Conservation (phyloP, 2,113 vertebrate species). For the Choloepus hoffmanni region DNA sequence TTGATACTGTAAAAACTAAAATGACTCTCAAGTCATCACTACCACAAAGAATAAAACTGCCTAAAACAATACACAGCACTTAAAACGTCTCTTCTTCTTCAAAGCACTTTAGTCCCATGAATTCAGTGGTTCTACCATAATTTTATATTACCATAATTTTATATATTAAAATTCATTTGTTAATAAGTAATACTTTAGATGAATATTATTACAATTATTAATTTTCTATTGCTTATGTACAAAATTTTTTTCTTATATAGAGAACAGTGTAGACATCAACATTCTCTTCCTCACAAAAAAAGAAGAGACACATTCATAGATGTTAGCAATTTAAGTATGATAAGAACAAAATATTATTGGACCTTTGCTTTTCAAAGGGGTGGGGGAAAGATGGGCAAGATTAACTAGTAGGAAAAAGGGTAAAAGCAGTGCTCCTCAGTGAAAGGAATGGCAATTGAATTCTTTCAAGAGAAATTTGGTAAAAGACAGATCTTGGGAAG, state of each 20-base stretch:
- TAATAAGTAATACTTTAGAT: constrained; percentile 20
- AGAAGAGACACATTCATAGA: constrained; percentile 18
- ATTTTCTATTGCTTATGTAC: not conserved
- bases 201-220: constrained; percentile 14
- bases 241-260: constrained; percentile 27
- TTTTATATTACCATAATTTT: not conserved
- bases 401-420: not conserved
- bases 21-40: not conserved
- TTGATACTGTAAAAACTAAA: not conserved
- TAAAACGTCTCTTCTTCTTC: constrained; percentile 34
- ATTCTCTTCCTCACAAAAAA: constrained; percentile 10
- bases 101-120: constrained; percentile 18
- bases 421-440: not conserved
- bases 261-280: constrained; percentile 15
- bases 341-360: constrained; percentile 51
- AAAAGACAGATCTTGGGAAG: not conserved
- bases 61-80: not conserved
- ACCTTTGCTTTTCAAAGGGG: not conserved
- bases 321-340: constrained; percentile 51
- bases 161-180: constrained; percentile 46
- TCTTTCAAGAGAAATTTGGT: not conserved
- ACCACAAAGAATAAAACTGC: constrained; percentile 10
- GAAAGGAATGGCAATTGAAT: not conserved
- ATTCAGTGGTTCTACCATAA: not conserved
- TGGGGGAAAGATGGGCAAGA: not conserved